Conservation (phyloP, 2,888 invertebrate genomes). For the Metellina segmentata region DNA sequence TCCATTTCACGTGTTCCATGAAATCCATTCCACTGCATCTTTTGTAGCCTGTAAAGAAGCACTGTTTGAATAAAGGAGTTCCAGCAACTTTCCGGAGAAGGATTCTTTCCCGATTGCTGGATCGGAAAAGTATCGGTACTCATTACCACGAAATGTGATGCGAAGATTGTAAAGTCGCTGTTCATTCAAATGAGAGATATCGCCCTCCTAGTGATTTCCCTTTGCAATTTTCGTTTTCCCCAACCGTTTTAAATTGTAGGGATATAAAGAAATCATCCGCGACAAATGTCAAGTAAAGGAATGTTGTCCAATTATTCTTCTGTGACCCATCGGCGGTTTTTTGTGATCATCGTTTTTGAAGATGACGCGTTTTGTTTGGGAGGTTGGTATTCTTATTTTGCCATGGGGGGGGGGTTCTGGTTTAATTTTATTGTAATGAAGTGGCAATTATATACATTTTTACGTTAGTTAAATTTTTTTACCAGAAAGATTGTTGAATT, state of each 20-base stretch:
- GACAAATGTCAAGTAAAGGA: slow-evolving; percentile 29
- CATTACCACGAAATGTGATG: slow-evolving; percentile 2
- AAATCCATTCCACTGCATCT: not conserved
- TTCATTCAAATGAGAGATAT: slow-evolving; percentile 1
- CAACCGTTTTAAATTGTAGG: slow-evolving; percentile 21
- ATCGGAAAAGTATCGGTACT: not conserved
- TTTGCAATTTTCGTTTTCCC: not conserved
- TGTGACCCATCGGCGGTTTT: not conserved
- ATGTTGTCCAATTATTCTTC: slow-evolving; percentile 19
- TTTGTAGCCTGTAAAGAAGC: slow-evolving; percentile 8
- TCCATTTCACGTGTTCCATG: not conserved
- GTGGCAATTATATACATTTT: not conserved
- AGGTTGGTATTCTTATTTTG: not conserved
- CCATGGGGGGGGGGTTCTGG: not conserved
- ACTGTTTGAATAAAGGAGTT: slow-evolving; percentile 35
- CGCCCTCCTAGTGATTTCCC: slow-evolving; percentile 5
- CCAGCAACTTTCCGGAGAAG: no score
- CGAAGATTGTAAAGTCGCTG: slow-evolving; percentile 25
- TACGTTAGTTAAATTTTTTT: no score
- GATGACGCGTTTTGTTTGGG: not conserved
- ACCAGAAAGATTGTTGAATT: no score
- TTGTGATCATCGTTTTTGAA: slow-evolving; percentile 16
- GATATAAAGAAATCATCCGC: slow-evolving; percentile 31
- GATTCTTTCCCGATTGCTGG: not conserved
- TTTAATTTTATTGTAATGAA: not conserved